These are phyloP conservation scores for Cheilosia urbana DNA, from an alignment of 2,888 invertebrate species.

Conservation along the genomic window DNA sequence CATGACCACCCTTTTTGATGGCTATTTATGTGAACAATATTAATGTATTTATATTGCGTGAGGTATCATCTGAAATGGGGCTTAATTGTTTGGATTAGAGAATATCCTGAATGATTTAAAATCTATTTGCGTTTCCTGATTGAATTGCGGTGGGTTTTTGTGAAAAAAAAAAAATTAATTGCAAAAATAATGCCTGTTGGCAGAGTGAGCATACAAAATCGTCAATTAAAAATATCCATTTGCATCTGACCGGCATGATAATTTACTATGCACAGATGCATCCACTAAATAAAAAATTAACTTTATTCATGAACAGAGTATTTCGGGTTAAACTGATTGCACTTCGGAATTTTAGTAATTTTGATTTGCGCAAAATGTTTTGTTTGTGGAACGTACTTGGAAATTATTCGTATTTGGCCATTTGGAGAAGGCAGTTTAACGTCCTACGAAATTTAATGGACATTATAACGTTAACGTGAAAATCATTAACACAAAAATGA, in stretches of 20 bases:
- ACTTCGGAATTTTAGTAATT: no score
- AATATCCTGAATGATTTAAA: slow-evolving; percentile 65
- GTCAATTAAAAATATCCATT: slow-evolving; percentile 35
- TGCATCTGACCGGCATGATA: not conserved
- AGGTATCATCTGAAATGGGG: slow-evolving; percentile 40
- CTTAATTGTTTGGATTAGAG: slow-evolving; percentile 68
- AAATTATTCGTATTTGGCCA: no score
- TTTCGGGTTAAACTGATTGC: no score
- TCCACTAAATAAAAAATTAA: not conserved
- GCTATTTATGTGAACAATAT: not conserved
- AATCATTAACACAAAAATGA: no score
- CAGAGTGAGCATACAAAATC: slow-evolving; percentile 29
- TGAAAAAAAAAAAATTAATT: slow-evolving; percentile 15
- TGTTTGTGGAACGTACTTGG: no score
- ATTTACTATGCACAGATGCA: not conserved
- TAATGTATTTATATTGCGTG: slow-evolving; percentile 12
- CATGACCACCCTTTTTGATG: not conserved
- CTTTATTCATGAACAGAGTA: no score
- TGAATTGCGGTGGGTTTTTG: slow-evolving; percentile 48
- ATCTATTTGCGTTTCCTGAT: slow-evolving; percentile 68
- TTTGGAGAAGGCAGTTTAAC: no score
- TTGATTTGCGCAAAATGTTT: no score
- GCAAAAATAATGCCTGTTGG: slow-evolving; percentile 40
- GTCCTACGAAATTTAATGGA: no score
- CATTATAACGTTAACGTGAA: no score